These are phyloP conservation scores for Myotis lucifugus DNA, from an alignment of 2,113 vertebrate species.

Conservation along the genomic window DNA sequence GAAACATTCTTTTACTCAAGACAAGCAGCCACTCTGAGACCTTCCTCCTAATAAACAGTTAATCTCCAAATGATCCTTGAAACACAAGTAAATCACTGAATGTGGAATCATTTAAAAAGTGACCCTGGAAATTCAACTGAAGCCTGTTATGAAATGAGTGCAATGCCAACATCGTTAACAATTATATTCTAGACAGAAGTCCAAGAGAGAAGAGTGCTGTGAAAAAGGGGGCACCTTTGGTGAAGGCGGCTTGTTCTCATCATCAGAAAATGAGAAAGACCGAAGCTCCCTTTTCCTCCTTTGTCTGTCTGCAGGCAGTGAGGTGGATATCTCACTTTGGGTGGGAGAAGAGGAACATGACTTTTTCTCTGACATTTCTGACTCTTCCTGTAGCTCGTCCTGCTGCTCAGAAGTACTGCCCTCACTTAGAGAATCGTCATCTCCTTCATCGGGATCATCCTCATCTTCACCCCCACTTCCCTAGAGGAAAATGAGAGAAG, in stretches of 20 bases:
- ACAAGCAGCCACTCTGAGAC: background rate
- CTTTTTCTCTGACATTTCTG: slow-evolving; percentile 94
- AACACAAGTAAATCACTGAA: background rate
- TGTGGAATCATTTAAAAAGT: slow-evolving; percentile 29
- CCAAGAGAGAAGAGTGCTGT: background rate
- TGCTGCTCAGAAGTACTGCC: slow-evolving; percentile 94
- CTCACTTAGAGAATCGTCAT: slow-evolving; percentile 95
- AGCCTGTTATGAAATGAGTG: background rate
- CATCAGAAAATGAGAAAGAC: slow-evolving; percentile 93
- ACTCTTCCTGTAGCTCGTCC: slow-evolving; percentile 94
- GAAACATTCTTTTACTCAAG: background rate
- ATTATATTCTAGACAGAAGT: background rate
- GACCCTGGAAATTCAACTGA: slow-evolving; percentile 29
- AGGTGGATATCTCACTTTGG: slow-evolving; percentile 89
- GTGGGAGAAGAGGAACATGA: slow-evolving; percentile 91
- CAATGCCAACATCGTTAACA: background rate
- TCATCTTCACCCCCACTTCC: slow-evolving; percentile 96
- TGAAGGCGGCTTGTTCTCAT: slow-evolving; percentile 94
- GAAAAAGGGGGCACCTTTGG: slow-evolving; percentile 89
- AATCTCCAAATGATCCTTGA: slow-evolving; percentile 31
- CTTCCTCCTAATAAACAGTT: background rate
- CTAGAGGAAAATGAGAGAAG: slow-evolving; percentile 77
- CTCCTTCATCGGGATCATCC: slow-evolving; percentile 89
- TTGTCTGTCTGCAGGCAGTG: slow-evolving; percentile 83
- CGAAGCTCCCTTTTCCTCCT: slow-evolving; percentile 90